Evolutionary conservation across 2,797 vertebrate genomes (phyloP).

Genomic region (Notolabrus celidotus): DNA sequence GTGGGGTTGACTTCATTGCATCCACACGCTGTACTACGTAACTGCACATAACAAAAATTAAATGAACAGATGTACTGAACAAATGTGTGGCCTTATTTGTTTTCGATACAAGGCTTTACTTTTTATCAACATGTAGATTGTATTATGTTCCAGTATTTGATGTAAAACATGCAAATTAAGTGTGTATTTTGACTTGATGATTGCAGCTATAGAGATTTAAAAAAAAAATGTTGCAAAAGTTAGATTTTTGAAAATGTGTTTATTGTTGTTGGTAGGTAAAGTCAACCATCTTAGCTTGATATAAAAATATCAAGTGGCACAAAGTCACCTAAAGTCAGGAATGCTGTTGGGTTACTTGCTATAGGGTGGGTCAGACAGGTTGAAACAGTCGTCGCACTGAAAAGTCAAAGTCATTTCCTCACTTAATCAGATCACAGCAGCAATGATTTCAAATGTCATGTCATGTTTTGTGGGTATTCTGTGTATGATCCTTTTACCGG

Average conservation of each 20-base stretch:
- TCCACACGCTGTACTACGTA: not conserved
- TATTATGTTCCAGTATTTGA: not conserved
- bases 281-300: not conserved
- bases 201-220: not conserved
- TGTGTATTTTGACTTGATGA: not conserved
- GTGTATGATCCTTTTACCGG: conserved; percentile 33
- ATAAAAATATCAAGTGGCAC: too few species aligned
- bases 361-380: conserved; percentile 39
- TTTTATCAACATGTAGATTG: not conserved
- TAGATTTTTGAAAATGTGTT: not conserved
- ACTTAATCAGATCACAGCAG: not conserved
- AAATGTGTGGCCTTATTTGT: not conserved
- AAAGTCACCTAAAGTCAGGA: conserved; percentile 36
- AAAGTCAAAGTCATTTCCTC: not conserved
- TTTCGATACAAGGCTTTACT: not conserved
- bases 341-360: conserved; percentile 53
- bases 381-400: conserved; percentile 5
- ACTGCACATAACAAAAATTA: not conserved
- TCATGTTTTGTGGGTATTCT: conserved; percentile 32
- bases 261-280: not conserved
- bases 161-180: not conserved
- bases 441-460: conserved; percentile 12
- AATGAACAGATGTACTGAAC: not conserved
- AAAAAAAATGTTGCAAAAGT: not conserved
- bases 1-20: conserved; percentile 1